Evolutionary conservation across 2,888 invertebrate genomes (phyloP), one percentile per base, ranked within the genome.

Genomic region (Adelognathus sp.): DNA sequence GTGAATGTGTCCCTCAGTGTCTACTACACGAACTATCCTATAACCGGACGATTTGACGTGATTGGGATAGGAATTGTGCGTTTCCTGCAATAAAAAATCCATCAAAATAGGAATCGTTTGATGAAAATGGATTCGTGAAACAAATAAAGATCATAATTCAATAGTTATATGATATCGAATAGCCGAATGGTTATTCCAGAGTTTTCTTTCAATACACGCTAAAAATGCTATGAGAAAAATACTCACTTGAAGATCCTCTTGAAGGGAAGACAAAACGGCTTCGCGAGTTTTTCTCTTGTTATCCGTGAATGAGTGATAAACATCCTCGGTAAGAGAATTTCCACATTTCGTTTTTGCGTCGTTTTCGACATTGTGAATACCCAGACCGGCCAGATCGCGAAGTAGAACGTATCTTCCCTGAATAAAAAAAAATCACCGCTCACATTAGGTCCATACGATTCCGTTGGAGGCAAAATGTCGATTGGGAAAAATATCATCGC

Each of bases 361-460:
- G 50, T 93, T 93, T 71, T 95, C 94, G 0, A 94, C 91, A 0
- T 92, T 87, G 80, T 92, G 92, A 58, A 96, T 90, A 0, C 95
- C 95, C 21, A 95, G 89, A 0, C 96, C 96, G 0, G 95, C 96
- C 7, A 96, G 90, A 2, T 95, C 95, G 0, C 96, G 93, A 9
- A 96, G 93, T 29, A 96, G 90, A 0, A 94, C 93, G 90, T 96
- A 96, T 90, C 96, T 96, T 9, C 95, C 95, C 93, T 93, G 77
- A 6, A 81, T 81, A 58, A 16, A 76, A 71, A 63, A 58, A 46
- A 70, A 69, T 61, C n/a, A n/a, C n/a, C n/a, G n/a, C n/a, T n/a
- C n/a, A n/a, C n/a, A n/a, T n/a, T n/a, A n/a, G n/a, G n/a, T n/a
- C n/a, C n/a, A n/a, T n/a, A n/a, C n/a, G n/a, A n/a, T n/a, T n/a